A percentile compares a stretch with the other conserved stretches of the same genome.
phyloP scores from a whole-genome alignment of 2,888 invertebrate species.

The Clusia tigrina region DNA sequence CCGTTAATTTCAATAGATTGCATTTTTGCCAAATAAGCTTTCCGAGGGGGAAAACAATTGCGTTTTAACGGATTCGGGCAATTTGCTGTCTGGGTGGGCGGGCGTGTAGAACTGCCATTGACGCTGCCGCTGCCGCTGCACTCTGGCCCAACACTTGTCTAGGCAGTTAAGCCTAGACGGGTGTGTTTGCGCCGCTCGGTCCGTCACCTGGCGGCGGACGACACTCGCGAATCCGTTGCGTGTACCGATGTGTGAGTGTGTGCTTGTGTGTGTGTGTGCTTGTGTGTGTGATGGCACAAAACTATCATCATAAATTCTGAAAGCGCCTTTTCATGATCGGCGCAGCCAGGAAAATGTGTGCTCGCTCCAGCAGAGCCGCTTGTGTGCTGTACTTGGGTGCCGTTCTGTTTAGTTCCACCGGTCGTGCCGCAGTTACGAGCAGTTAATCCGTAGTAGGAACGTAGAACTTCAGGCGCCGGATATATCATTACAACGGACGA shows the following conservation, averaged over 20 bases:
- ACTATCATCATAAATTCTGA: slow-evolving; percentile 54
- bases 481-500: slow-evolving; percentile 54
- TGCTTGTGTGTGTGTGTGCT: not conserved
- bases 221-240: no score
- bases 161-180: not conserved
- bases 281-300: slow-evolving; percentile 39
- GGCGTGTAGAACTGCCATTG: slow-evolving; percentile 25
- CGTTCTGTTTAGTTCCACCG: not conserved
- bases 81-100: slow-evolving; percentile 48
- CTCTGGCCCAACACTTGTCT: slow-evolving; percentile 21
- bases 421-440: no score
- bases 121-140: slow-evolving; percentile 23
- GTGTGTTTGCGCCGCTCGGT: not conserved
- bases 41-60: slow-evolving; percentile 13
- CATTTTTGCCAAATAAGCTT: slow-evolving; percentile 17
- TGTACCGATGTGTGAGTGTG: not conserved
- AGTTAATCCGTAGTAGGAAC: not conserved
- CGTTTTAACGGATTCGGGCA: slow-evolving; percentile 44
- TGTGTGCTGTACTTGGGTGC: slow-evolving; percentile 2
- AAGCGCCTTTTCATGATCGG: not conserved
- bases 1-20: not conserved
- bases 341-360: not conserved
- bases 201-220: not conserved
- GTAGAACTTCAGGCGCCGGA: slow-evolving; percentile 43
- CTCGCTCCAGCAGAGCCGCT: slow-evolving; percentile 45